Evolutionary conservation across 1,140 invertebrate species (phyloP), one percentile per base, ranked within the genome.

Genomic region (Bombus difficillimus): DNA sequence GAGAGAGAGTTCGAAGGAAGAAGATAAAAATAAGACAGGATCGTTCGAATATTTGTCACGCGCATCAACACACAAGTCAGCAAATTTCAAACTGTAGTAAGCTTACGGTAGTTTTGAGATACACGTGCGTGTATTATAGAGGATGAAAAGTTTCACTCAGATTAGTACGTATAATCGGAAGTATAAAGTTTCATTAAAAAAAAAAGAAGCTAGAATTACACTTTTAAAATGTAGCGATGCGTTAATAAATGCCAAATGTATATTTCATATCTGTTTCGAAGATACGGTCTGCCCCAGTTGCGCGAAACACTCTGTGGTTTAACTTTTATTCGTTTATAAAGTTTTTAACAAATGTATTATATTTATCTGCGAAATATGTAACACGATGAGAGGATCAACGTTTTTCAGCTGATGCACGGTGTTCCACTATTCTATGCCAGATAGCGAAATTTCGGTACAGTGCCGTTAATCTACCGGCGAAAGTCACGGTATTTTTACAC

Each of bases 281-380:
- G 59, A n/a, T 3, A n/a, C 10, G n/a, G 59, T 62, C 12, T n/a
- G 59, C 2, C 59, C 59, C 59, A 62, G 25, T 62, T 62, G 59
- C 59, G 10, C 10, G 57, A 28, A 28, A 4, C 10, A 59, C 57
- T 3, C 28, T 13, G 59, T n/a, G 28, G 28, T 62, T 12, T n/a
- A 62, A 62, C 28, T 62, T 62, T 62, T 62, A n/a, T 62, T 62
- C 59, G 22, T 62, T 62, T 62, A n/a, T n/a, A 12, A 62, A 62
- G 59, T 62, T 62, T 62, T 62, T 62, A 62, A 62, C 59, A n/a
- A 62, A 62, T n/a, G 59, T n/a, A 62, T 62, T n/a, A n/a, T 62
- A 62, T 62, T 62, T 62, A 62, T 62, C 28, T 22, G 28, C 4
- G 66, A 68, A 37, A 68, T 32, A 25, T 32, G 64, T n/a, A 32